phyloP scores from a whole-genome alignment of 2,113 vertebrate genomes.

The Toxotes chatareus region DNA sequence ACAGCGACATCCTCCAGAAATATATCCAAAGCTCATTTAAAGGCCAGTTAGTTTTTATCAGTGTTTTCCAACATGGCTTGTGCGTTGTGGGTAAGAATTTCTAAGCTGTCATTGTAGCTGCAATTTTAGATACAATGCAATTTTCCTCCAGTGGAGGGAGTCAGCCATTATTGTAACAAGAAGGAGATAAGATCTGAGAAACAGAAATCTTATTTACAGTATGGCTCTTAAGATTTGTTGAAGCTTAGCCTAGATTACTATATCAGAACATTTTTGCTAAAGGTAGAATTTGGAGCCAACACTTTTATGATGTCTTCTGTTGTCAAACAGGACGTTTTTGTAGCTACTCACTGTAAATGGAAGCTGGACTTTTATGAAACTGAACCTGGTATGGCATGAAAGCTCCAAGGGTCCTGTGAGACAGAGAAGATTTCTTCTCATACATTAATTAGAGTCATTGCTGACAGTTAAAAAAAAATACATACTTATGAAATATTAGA shows the following conservation, averaged over 20 bases:
- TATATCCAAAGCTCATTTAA: slow-evolving; percentile 23
- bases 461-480: neutral
- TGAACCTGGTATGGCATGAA: neutral
- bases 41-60: slow-evolving; percentile 2
- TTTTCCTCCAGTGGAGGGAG: slow-evolving; percentile 53
- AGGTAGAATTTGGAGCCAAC: slow-evolving; percentile 7
- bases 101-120: neutral
- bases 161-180: neutral
- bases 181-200: neutral
- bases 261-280: neutral
- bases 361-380: neutral
- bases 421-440: neutral
- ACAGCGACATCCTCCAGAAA: slow-evolving; percentile 7
- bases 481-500: slow-evolving; percentile 24
- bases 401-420: neutral
- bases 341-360: neutral
- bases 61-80: slow-evolving; percentile 13
- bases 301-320: neutral
- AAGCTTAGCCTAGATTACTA: neutral
- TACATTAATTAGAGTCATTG: neutral
- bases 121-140: slow-evolving; percentile 9
- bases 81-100: slow-evolving; percentile 18
- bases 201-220: neutral
- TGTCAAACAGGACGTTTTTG: neutral
- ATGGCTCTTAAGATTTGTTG: neutral